Evolutionary conservation across 2,797 vertebrate genomes (phyloP).

Genomic region (Botia kubotai): DNA sequence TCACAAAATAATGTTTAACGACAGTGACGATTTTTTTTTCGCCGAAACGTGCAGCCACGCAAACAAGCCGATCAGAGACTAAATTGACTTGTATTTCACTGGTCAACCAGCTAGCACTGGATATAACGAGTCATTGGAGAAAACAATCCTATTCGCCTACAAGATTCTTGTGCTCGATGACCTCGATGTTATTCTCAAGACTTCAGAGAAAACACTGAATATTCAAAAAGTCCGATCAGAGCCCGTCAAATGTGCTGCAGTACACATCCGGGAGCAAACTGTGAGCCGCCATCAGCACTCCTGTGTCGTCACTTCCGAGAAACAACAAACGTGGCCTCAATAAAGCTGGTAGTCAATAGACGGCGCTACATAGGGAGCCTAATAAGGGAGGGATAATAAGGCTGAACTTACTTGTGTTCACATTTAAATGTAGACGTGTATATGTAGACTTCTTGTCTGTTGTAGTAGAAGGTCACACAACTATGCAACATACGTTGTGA

Average conservation of each 20-base stretch:
- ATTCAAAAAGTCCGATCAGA: conserved; percentile 67
- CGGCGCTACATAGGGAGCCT: not conserved
- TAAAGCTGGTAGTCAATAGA: conserved; percentile 1
- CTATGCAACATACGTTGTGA: too few relatives aligned
- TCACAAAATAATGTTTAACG: not conserved
- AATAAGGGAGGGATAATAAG: too few relatives aligned
- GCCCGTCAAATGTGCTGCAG: conserved; percentile 74
- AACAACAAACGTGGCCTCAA: conserved; percentile 14
- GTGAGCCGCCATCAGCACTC: conserved; percentile 82
- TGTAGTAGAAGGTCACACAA: not conserved
- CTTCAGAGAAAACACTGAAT: conserved; percentile 61
- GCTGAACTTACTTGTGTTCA: too few relatives aligned
- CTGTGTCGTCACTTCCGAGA: conserved; percentile 80
- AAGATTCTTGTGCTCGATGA: conserved; percentile 27
- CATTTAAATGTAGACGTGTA: not conserved
- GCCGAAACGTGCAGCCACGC: conserved; percentile 13
- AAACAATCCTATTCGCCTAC: not conserved
- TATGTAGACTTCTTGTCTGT: not conserved
- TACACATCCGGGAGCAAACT: conserved; percentile 82
- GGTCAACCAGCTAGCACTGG: conserved; percentile 1
- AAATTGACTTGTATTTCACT: conserved; percentile 7
- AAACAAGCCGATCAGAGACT: conserved; percentile 24
- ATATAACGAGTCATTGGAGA: conserved; percentile 6
- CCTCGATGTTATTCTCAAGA: conserved; percentile 19
- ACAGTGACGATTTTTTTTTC: not conserved